Evolutionary conservation across 2,797 vertebrate species (phyloP).

Genomic region (Euthynnus affinis): DNA sequence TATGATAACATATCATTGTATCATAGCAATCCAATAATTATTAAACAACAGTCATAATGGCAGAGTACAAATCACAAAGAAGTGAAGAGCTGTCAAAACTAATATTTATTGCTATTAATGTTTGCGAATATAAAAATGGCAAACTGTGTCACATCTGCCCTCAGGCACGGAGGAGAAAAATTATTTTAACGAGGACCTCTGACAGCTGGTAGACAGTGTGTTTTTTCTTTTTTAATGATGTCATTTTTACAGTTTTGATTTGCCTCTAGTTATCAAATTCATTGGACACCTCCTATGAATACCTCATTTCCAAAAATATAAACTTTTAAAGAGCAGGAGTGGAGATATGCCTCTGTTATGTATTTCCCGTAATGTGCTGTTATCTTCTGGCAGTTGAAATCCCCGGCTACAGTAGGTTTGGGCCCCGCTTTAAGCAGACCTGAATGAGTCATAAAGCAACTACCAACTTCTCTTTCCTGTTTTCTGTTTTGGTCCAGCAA

Average conservation of each 20-base stretch:
- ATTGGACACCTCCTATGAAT: constrained; percentile 15
- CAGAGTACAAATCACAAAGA: constrained; percentile 17
- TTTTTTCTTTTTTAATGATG: constrained; percentile 51
- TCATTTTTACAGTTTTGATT: constrained; percentile 60
- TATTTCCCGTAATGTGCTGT: neutral
- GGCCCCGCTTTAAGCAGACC: constrained; percentile 14
- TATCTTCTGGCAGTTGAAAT: constrained; percentile 21
- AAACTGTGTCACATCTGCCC: constrained; percentile 58
- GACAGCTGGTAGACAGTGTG: constrained; percentile 43
- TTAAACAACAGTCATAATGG: constrained; percentile 21
- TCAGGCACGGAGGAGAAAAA: constrained; percentile 49
- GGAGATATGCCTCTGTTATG: constrained; percentile 16
- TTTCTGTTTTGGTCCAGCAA: constrained; percentile 60
- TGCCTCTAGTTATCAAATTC: constrained; percentile 55
- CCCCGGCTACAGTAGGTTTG: neutral
- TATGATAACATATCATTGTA: constrained; percentile 2
- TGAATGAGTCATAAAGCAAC: constrained; percentile 37
- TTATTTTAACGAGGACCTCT: constrained; percentile 68
- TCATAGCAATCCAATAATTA: constrained; percentile 4
- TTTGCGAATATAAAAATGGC: constrained; percentile 47
- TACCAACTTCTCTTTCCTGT: constrained; percentile 36
- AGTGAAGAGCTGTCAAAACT: constrained; percentile 31
- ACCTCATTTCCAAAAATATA: constrained; percentile 15
- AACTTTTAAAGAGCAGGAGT: constrained; percentile 31
- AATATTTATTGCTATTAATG: constrained; percentile 56